Evolutionary conservation across 2,888 invertebrate genomes (phyloP).

Genomic region (Mythimna loreyi): DNA sequence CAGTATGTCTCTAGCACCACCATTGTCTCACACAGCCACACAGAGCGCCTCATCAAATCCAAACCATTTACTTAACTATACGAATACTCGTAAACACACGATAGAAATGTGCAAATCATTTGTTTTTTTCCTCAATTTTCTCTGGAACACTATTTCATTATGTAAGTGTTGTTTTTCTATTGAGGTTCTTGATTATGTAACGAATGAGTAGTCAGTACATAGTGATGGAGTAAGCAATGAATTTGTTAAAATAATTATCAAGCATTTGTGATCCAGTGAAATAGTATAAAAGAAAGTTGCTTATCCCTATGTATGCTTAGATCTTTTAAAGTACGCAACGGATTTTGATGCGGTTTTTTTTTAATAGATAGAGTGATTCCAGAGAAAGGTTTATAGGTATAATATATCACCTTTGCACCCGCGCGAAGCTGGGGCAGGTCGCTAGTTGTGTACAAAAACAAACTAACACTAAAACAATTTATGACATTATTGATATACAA

Average conservation of each 20-base stretch:
- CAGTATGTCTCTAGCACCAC: background rate
- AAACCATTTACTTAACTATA: slow-evolving; percentile 52
- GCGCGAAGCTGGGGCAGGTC: no score
- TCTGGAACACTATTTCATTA: slow-evolving; percentile 28
- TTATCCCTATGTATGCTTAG: no score
- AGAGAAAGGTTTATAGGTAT: no score
- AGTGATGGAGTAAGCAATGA: slow-evolving; percentile 29
- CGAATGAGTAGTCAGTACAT: slow-evolving; percentile 25
- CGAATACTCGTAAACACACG: slow-evolving; percentile 46
- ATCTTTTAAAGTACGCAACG: no score
- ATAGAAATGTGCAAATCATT: slow-evolving; percentile 59
- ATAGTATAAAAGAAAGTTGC: no score
- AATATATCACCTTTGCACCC: no score
- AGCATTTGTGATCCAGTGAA: no score
- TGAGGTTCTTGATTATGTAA: background rate
- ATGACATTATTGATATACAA: no score
- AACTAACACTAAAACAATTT: no score
- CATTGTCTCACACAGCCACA: slow-evolving; percentile 6
- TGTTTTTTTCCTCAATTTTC: slow-evolving; percentile 33
- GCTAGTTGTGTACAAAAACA: no score
- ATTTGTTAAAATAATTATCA: slow-evolving; percentile 16
- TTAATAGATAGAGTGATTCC: no score
- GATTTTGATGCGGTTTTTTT: no score
- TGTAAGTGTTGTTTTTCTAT: slow-evolving; percentile 34
- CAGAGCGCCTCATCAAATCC: slow-evolving; percentile 48